These are phyloP conservation scores for Odontesthes bonariensis DNA, from an alignment of 2,113 vertebrate species.

Conservation along the genomic window DNA sequence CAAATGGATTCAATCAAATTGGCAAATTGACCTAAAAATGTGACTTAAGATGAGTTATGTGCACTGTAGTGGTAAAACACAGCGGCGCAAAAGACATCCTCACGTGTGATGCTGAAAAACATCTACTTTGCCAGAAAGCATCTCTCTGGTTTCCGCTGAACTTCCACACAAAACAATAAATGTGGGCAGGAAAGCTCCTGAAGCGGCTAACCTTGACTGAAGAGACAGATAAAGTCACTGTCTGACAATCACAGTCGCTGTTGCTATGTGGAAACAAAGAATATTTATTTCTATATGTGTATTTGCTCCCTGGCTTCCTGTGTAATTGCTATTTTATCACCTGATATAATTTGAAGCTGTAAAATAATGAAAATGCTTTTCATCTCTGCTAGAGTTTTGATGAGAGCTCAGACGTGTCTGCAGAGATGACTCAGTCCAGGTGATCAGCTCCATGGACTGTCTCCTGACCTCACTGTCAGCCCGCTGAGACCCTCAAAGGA, in stretches of 20 bases:
- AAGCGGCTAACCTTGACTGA: constrained; percentile 28
- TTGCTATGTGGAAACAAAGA: not conserved
- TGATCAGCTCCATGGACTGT: not conserved
- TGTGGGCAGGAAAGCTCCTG: not conserved
- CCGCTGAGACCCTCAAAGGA: not conserved
- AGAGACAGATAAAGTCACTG: constrained; percentile 26
- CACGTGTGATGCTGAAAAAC: not conserved
- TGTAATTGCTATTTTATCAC: not conserved
- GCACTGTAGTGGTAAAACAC: too few species aligned
- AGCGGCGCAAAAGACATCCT: too few species aligned
- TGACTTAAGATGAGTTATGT: too few species aligned
- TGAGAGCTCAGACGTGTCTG: not conserved
- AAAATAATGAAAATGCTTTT: constrained; percentile 5
- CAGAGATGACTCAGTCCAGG: not conserved
- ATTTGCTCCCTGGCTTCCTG: not conserved
- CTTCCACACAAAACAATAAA: constrained; percentile 10
- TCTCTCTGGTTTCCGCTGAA: not conserved
- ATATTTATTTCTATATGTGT: not conserved
- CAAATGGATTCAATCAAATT: not conserved
- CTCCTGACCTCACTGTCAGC: not conserved
- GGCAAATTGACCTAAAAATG: not conserved
- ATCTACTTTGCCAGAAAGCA: not conserved
- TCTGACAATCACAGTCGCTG: constrained; percentile 8
- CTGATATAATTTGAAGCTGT: not conserved
- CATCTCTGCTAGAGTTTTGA: not conserved